These are phyloP conservation scores for Tortricodes alternella DNA, from an alignment of 2,888 invertebrate species.

Conservation along the genomic window DNA sequence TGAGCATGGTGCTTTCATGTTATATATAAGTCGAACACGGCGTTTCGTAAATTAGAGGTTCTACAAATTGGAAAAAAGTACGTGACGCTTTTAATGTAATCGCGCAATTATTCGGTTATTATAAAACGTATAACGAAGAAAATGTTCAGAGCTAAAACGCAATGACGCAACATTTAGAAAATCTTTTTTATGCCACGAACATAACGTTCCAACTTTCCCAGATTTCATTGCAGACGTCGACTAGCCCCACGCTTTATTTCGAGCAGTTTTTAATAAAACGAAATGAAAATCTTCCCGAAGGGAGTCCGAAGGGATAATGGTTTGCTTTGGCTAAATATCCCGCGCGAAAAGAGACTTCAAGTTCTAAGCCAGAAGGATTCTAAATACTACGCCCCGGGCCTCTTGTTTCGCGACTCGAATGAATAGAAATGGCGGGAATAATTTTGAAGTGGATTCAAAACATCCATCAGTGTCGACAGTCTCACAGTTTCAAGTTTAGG, in stretches of 20 bases:
- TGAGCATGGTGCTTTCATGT: too few species aligned
- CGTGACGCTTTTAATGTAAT: too few species aligned
- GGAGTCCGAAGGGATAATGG: conserved; percentile 29
- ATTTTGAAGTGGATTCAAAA: conserved; percentile 29
- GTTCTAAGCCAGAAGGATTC: background rate
- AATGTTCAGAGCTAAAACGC: background rate
- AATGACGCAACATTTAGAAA: background rate
- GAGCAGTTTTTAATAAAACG: conserved; percentile 30
- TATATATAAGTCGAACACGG: too few species aligned
- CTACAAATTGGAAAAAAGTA: too few species aligned
- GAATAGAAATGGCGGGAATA: conserved; percentile 28
- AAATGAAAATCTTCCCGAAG: conserved; percentile 27
- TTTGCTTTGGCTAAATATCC: background rate
- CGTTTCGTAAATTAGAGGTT: too few species aligned
- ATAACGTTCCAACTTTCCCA: conserved; percentile 11
- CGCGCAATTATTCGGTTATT: too few species aligned
- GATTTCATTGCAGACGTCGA: conserved; percentile 22
- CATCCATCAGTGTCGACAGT: conserved; percentile 29
- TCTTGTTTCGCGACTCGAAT: conserved; percentile 23
- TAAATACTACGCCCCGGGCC: conserved; percentile 10
- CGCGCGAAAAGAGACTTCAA: conserved; percentile 1
- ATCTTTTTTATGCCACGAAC: conserved; percentile 3
- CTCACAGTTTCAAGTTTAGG: conserved; percentile 24
- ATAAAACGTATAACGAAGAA: background rate
- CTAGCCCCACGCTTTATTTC: conserved; percentile 19